Conservation (phyloP, 2,113 vertebrate genomes). For the Mustelus asterias region DNA sequence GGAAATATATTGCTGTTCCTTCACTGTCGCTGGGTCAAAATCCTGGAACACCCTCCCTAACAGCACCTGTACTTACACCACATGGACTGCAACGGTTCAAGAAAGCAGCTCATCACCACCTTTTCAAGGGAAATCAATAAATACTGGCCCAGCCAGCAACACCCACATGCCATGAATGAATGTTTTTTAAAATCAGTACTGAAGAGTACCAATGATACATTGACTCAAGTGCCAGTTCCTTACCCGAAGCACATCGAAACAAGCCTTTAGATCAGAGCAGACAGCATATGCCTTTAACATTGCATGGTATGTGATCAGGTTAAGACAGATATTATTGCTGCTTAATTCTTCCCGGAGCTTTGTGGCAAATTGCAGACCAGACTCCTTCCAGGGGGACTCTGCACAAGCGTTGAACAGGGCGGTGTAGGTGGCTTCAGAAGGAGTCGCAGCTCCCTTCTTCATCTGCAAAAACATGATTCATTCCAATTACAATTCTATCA, state of each 20-base stretch:
- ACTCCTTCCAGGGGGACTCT: conserved; percentile 68
- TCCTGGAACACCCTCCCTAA: too few species aligned
- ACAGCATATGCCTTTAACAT: conserved; percentile 75
- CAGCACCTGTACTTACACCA: too few species aligned
- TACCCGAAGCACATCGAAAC: conserved; percentile 77
- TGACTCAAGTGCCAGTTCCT: background rate
- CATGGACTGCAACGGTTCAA: too few species aligned
- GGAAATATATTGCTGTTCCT: too few species aligned
- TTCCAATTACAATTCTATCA: background rate
- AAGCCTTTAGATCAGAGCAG: conserved; percentile 70
- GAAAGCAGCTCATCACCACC: too few species aligned
- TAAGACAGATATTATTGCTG: conserved; percentile 63
- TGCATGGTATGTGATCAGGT: conserved; percentile 73
- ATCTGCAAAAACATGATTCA: conserved; percentile 59
- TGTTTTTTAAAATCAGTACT: too few species aligned
- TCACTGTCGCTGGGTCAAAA: too few species aligned
- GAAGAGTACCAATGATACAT: background rate
- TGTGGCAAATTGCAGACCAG: conserved; percentile 70
- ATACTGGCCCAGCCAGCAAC: too few species aligned
- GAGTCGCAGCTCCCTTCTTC: conserved; percentile 78
- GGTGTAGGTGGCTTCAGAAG: conserved; percentile 78
- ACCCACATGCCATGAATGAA: too few species aligned
- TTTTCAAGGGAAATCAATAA: too few species aligned
- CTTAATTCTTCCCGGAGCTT: conserved; percentile 72
- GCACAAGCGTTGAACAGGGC: conserved; percentile 91